Base-by-base conservation (phyloP, 2,797 vertebrate genomes). In the Periparus ater region DNA sequence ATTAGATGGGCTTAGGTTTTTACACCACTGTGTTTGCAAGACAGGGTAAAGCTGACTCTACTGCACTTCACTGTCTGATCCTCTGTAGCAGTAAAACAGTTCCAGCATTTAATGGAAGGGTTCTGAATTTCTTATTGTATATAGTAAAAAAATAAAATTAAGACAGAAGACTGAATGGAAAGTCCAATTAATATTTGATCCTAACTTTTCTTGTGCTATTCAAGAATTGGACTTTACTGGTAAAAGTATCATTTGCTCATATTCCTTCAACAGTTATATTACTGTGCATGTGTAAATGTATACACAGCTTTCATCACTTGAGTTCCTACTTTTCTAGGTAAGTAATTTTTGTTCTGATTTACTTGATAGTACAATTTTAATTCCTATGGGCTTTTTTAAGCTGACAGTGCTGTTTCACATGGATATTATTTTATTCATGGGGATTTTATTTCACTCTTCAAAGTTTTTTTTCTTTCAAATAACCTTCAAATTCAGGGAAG, bases 31-130 rank as follows among this genome's bases (percentile, higher is more conserved):
- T 23, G 8, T 55, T 45, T 55, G 25, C 20, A 75, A 62, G 76
- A 17, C 5, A 53, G 42, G 10, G 3, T 11, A 36, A 3, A 1
- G 0, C 55, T 60, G 17, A n/a, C 17, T n/a, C 7, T 20, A 21
- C 7, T 50, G 26, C 3, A 30, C 4, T 61, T 74, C 50, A 62
- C 3, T 53, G 9, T 55, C 42, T 57, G 30, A 71, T 44, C 11
- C 75, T 73, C 47, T 53, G 7, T 19, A 71, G 42, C 20, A 45
- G 32, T 34, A 60, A 36, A 80, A 57, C 2, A 70, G 50, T 44
- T 75, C 26, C 1, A 18, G 6, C 21, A 53, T 78, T 78, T 78
- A 40, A 60, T 32, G 18, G 7, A 78, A 13, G 7, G 55, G 8
- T 66, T 72, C 40, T 51, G 7, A 65, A 62, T 76, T 91, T 89